A percentile compares a stretch with the other conserved stretches of the same genome.
These are phyloP conservation scores for Drosophila tanythrix DNA, from an alignment of 2,888 invertebrate species.

Conservation along the genomic window DNA sequence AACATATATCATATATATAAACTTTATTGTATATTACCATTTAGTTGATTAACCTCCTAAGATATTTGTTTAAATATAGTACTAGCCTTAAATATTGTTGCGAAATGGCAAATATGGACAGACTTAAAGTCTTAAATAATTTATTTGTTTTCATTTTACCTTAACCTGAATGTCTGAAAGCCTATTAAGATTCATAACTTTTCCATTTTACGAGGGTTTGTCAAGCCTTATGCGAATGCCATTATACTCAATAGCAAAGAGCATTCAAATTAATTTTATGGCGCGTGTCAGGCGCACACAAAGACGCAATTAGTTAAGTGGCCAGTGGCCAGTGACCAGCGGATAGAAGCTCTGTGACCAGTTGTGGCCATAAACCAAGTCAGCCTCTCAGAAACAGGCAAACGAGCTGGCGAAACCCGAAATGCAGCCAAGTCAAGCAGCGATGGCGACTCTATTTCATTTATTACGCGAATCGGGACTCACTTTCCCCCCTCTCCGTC, in stretches of 20 bases:
- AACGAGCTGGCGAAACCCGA: conserved; percentile 33
- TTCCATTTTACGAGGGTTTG: background rate
- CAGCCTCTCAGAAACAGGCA: conserved; percentile 58
- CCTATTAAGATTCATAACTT: background rate
- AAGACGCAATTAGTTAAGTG: conserved; percentile 79
- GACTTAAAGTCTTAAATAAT: background rate
- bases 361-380: conserved; percentile 65
- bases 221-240: conserved; percentile 24
- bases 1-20: background rate
- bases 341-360: conserved; percentile 15
- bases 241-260: conserved; percentile 31
- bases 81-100: background rate
- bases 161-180: background rate
- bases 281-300: conserved; percentile 74
- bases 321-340: conserved; percentile 64
- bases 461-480: conserved; percentile 58
- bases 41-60: background rate
- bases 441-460: conserved; percentile 66
- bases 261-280: conserved; percentile 69
- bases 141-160: background rate
- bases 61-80: background rate
- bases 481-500: background rate
- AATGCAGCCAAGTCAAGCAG: conserved; percentile 60
- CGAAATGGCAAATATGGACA: background rate
- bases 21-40: background rate